These are phyloP conservation scores for Phthorimaea operculella DNA, from an alignment of 1,140 invertebrate genomes.

Conservation along the genomic window DNA sequence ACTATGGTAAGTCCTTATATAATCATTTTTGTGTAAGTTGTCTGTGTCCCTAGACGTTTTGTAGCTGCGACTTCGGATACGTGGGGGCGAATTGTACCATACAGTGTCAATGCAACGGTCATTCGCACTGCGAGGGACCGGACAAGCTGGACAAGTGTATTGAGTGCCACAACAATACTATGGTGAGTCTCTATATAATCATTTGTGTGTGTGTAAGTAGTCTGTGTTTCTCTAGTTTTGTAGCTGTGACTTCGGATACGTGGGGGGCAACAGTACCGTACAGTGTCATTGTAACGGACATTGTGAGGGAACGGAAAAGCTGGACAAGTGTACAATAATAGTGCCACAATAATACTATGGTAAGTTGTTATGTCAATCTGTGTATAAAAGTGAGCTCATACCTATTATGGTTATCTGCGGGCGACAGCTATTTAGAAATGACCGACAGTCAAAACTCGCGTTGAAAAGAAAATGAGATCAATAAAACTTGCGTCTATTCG, in stretches of 20 bases:
- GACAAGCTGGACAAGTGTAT: slow-evolving; percentile 84
- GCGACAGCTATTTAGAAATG: too few relatives aligned
- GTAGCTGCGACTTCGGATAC: slow-evolving; percentile 94
- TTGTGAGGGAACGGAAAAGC: slow-evolving; percentile 86
- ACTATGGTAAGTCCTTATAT: slow-evolving; percentile 73
- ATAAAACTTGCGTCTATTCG: too few relatives aligned
- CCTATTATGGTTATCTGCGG: too few relatives aligned
- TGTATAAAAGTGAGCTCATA: too few relatives aligned
- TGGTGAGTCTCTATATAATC: slow-evolving; percentile 65
- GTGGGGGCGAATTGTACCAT: slow-evolving; percentile 94
- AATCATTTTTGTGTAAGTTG: too few relatives aligned
- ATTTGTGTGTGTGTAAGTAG: too few relatives aligned
- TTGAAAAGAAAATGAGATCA: too few relatives aligned
- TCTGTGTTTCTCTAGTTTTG: too few relatives aligned
- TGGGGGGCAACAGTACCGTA: slow-evolving; percentile 92
- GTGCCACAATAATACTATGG: slow-evolving; percentile 94
- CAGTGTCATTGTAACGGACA: slow-evolving; percentile 96
- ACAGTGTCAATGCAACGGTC: slow-evolving; percentile 94
- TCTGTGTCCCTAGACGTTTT: slow-evolving; percentile 87
- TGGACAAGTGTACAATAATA: slow-evolving; percentile 84
- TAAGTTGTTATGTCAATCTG: slow-evolving; percentile 33
- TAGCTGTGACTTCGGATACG: slow-evolving; percentile 95
- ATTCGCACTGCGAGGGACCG: slow-evolving; percentile 90
- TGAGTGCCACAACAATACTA: slow-evolving; percentile 92
- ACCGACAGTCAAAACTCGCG: too few relatives aligned